Conservation (phyloP, 2,797 vertebrate genomes). For the Sebastes cheni region DNA sequence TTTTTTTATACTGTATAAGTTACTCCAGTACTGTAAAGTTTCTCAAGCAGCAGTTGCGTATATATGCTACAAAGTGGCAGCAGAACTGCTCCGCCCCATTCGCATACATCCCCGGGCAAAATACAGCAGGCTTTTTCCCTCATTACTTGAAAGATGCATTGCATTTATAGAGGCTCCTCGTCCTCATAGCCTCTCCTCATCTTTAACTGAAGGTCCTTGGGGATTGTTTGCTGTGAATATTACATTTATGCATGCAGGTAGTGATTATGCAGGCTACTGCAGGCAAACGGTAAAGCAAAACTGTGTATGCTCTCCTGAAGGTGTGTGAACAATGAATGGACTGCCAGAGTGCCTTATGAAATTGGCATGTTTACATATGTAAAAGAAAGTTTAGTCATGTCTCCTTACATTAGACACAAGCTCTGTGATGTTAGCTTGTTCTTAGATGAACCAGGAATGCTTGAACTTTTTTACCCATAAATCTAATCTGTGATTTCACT, state of each 20-base stretch:
- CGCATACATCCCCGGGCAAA: constrained; percentile 23
- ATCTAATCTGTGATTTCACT: constrained; percentile 23
- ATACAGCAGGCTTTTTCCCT: constrained; percentile 14
- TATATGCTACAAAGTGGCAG: background rate
- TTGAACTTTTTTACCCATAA: background rate
- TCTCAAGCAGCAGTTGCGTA: background rate
- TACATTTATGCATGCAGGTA: constrained; percentile 61
- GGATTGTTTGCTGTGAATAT: constrained; percentile 57
- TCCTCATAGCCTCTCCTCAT: constrained; percentile 20
- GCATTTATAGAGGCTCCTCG: constrained; percentile 29
- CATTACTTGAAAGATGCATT: constrained; percentile 43
- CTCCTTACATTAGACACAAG: background rate
- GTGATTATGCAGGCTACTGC: constrained; percentile 59
- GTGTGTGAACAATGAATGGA: constrained; percentile 2
- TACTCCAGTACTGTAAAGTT: background rate
- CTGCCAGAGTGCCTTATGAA: background rate
- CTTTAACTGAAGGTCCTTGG: constrained; percentile 41
- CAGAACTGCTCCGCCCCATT: background rate
- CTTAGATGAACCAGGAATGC: background rate
- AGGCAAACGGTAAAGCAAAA: constrained; percentile 32
- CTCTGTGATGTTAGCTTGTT: background rate
- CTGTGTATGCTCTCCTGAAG: background rate
- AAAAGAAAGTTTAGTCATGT: background rate
- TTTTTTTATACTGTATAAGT: background rate
- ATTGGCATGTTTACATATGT: constrained; percentile 12